Evolutionary conservation across 2,797 vertebrate species (phyloP), one percentile per base, ranked within the genome.

Genomic region (Lithobates pipiens): DNA sequence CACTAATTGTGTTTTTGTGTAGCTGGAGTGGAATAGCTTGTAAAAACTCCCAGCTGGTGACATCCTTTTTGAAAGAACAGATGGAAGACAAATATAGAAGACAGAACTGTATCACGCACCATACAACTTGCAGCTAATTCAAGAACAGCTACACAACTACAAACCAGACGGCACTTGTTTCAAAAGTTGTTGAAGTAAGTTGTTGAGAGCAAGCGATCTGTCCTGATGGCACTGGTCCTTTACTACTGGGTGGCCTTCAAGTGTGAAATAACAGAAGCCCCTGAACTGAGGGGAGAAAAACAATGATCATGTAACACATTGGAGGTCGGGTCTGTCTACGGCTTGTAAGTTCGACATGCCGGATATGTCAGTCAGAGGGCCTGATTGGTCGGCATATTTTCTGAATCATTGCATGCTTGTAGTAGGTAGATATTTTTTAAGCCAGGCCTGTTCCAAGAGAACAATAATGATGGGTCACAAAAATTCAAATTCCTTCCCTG

Each of bases 1-100:
- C 25, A 34, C 69, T 73, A 75, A 80, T 85, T 85, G 84, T 85
- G 75, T 73, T 68, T 69, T 80, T 80, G 77, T 75, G 42, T 61
- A 11, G 18, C 72, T 61, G 32, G 71, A 42, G 46, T 32, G 18
- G 69, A 85, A 73, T 50, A 27, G 42, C 73, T 76, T 83, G 39
- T 83, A 76, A 68, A 76, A 83, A 44, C 13, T 54, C 67, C 72
- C 81, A 83, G 81, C 81, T 83, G 81, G 39, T 83, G 34, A 32
- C 63, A 69, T 83, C 25, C 63, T n/a, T 76, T 39, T 27, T 83
- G 81, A 54, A 69, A 76, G 61, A 76, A 76, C 81, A 83, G 61
- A 83, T 65, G 79, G 77, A 54, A 50, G 77, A 54, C 29, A 69
- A 39, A 34, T 50, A 70, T 57, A 68, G 21, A 25, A 23, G 32